Conservation (phyloP, 2,113 vertebrate genomes). For the Eulacestoma nigropectus region DNA sequence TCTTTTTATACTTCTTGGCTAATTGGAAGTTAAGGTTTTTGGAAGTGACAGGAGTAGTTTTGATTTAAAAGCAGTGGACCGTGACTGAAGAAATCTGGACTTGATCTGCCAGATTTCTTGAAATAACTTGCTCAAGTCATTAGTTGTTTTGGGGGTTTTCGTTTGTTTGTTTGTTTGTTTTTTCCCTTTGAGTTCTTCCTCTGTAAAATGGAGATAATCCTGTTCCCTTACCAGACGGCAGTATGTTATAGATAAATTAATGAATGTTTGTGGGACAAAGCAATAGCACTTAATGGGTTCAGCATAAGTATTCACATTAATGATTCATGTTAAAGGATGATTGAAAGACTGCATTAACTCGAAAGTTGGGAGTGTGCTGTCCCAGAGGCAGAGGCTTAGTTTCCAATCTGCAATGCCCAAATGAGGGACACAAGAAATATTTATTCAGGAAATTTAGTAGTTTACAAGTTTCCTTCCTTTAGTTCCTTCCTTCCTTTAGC, state of each 20-base stretch:
- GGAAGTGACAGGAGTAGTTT: background rate
- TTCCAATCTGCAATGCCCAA: background rate
- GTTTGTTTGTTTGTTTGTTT: background rate
- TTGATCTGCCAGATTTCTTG: background rate
- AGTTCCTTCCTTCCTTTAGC: conserved; percentile 53
- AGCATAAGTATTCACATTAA: background rate
- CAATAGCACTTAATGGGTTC: background rate
- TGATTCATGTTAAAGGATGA: background rate
- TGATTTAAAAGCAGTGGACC: background rate
- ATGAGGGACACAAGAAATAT: background rate
- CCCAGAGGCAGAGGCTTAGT: background rate
- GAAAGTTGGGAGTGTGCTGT: background rate
- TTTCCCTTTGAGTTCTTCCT: background rate
- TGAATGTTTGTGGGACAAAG: background rate
- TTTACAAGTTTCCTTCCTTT: conserved; percentile 55
- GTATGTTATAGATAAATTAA: background rate
- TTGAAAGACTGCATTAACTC: background rate
- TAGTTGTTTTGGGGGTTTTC: background rate
- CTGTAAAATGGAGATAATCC: background rate
- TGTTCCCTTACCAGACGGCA: background rate
- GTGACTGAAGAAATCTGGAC: background rate
- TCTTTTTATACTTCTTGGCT: background rate
- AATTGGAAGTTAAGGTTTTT: background rate
- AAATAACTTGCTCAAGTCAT: background rate
- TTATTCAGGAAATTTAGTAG: conserved; percentile 51